Conservation (phyloP, 2,113 vertebrate species). For the Poeciliopsis occidentalis region DNA sequence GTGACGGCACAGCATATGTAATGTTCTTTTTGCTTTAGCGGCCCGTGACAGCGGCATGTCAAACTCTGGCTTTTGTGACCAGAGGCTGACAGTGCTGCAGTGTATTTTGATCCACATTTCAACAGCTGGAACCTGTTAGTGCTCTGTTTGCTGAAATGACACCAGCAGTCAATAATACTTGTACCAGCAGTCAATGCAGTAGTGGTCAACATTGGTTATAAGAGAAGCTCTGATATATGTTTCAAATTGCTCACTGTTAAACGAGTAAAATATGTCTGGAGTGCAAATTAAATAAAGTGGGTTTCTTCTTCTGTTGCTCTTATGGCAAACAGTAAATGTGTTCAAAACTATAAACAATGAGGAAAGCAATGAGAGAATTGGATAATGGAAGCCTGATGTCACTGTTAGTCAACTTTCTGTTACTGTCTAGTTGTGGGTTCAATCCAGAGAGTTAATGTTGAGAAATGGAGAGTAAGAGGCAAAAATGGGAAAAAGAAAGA, state of each 20-base stretch:
- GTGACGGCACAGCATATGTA: too few species aligned
- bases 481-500: background rate
- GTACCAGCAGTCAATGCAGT: background rate
- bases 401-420: constrained; percentile 55
- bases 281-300: constrained; percentile 54
- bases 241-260: background rate
- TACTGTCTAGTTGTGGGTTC: constrained; percentile 55
- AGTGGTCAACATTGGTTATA: background rate
- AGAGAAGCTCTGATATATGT: constrained; percentile 18
- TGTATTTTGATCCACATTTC: background rate
- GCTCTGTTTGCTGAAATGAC: constrained; percentile 7
- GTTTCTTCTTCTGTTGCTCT: constrained; percentile 46
- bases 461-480: background rate
- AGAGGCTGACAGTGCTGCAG: background rate
- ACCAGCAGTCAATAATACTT: constrained; percentile 3
- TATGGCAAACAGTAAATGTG: constrained; percentile 34
- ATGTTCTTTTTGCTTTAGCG: too few species aligned
- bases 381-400: constrained; percentile 32
- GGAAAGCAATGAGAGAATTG: constrained; percentile 31
- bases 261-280: constrained; percentile 6
- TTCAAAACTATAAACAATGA: constrained; percentile 45
- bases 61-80: too few species aligned
- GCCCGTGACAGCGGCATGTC: too few species aligned
- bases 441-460: constrained; percentile 32
- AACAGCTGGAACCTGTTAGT: background rate